A percentile compares a stretch with the other conserved stretches of the same genome.
These are phyloP conservation scores for Lissocephala sabroskyi DNA, from an alignment of 2,888 invertebrate genomes.

Conservation along the genomic window DNA sequence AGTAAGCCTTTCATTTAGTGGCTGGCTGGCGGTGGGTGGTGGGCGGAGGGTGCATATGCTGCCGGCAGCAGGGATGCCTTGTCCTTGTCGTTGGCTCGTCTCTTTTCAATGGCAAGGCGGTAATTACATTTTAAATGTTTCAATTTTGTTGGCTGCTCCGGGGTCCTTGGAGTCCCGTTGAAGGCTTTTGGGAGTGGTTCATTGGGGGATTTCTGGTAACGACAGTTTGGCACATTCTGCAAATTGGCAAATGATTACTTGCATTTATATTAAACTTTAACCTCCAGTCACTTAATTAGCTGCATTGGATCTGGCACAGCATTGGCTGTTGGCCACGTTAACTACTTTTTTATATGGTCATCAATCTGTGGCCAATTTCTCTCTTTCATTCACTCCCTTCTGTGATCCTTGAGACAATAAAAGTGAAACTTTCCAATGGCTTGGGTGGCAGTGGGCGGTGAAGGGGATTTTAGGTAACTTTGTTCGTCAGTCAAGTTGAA, in stretches of 20 bases:
- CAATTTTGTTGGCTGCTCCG: slow-evolving; percentile 15
- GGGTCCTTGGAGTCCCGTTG: neutral
- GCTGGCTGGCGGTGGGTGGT: too few relatives aligned
- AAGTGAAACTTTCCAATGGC: neutral
- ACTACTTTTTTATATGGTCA: slow-evolving; percentile 56
- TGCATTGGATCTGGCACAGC: slow-evolving; percentile 13
- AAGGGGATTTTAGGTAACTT: slow-evolving; percentile 24
- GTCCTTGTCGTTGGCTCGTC: neutral
- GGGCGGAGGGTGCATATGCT: slow-evolving; percentile 34
- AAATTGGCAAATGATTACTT: slow-evolving; percentile 56
- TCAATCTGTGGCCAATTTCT: slow-evolving; percentile 48
- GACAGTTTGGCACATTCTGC: slow-evolving; percentile 7
- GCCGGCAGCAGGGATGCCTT: slow-evolving; percentile 15
- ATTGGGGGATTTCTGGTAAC: neutral
- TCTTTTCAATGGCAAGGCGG: slow-evolving; percentile 6
- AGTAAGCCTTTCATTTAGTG: slow-evolving; percentile 21
- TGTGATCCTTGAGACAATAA: too few relatives aligned
- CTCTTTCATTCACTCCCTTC: too few relatives aligned
- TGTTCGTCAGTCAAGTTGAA: slow-evolving; percentile 30
- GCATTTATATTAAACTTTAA: slow-evolving; percentile 52
- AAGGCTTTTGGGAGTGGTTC: neutral
- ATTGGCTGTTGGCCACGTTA: slow-evolving; percentile 42
- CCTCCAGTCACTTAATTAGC: slow-evolving; percentile 53
- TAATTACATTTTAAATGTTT: slow-evolving; percentile 59
- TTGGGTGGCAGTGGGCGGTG: too few relatives aligned